These are phyloP conservation scores for Engraulis encrasicolus DNA, from an alignment of 2,113 vertebrate species.

Conservation along the genomic window DNA sequence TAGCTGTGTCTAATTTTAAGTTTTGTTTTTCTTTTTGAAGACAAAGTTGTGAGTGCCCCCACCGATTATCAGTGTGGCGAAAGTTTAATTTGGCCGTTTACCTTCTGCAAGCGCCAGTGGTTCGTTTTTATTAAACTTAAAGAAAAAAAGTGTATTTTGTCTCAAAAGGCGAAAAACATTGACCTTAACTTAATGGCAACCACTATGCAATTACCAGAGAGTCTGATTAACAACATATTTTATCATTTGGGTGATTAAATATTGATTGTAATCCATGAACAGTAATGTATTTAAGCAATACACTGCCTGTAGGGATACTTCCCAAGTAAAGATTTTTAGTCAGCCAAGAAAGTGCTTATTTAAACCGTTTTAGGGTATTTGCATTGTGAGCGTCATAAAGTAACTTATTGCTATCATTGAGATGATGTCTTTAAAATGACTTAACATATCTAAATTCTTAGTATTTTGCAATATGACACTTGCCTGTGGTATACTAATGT, in stretches of 20 bases:
- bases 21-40: neutral
- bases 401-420: no score
- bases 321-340: no score
- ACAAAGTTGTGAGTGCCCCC: neutral
- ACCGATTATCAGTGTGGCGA: neutral
- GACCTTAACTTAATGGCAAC: neutral
- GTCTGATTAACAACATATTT: neutral
- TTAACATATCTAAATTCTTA: neutral
- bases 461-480: no score
- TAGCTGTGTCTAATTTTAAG: neutral
- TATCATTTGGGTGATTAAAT: neutral
- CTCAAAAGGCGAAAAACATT: neutral
- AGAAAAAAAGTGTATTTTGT: neutral
- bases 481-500: no score
- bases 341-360: no score
- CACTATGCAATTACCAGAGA: neutral
- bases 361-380: no score
- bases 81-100: neutral
- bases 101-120: neutral
- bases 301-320: no score
- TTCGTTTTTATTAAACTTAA: neutral
- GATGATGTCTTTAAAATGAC: neutral
- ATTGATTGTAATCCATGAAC: neutral
- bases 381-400: no score
- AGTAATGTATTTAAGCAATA: neutral